These are phyloP conservation scores for Anarrhichthys ocellatus DNA, from an alignment of 2,113 vertebrate species.

Conservation along the genomic window DNA sequence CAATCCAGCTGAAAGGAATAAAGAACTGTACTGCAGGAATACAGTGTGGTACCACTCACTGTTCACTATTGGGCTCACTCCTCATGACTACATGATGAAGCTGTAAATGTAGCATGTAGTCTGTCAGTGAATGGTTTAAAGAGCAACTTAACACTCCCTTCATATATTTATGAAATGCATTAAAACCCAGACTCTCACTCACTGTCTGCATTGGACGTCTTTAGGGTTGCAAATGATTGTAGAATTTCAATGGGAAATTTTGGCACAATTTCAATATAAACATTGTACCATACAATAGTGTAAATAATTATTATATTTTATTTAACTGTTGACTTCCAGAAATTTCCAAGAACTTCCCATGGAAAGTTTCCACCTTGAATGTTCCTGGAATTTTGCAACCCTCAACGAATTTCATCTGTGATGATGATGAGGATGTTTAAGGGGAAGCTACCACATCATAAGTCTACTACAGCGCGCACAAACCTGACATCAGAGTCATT, in stretches of 20 bases:
- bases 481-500: too few relatives aligned
- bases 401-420: too few relatives aligned
- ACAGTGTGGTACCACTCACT: neutral
- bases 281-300: neutral
- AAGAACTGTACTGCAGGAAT: slow-evolving; percentile 9
- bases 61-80: slow-evolving; percentile 5
- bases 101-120: neutral
- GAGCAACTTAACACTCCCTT: neutral
- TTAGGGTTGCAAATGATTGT: neutral
- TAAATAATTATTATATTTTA: neutral
- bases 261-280: neutral
- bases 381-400: too few relatives aligned
- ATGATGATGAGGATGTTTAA: too few relatives aligned
- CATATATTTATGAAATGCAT: neutral
- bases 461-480: too few relatives aligned
- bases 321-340: too few relatives aligned
- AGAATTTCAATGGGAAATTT: neutral
- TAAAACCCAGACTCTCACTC: neutral
- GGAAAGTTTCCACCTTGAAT: too few relatives aligned
- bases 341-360: too few relatives aligned
- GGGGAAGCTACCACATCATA: too few relatives aligned
- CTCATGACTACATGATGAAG: neutral
- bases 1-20: slow-evolving; percentile 56
- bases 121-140: neutral
- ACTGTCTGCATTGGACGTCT: neutral